phyloP scores from a whole-genome alignment of 2,113 vertebrate species.

The Eulemur macaco region DNA sequence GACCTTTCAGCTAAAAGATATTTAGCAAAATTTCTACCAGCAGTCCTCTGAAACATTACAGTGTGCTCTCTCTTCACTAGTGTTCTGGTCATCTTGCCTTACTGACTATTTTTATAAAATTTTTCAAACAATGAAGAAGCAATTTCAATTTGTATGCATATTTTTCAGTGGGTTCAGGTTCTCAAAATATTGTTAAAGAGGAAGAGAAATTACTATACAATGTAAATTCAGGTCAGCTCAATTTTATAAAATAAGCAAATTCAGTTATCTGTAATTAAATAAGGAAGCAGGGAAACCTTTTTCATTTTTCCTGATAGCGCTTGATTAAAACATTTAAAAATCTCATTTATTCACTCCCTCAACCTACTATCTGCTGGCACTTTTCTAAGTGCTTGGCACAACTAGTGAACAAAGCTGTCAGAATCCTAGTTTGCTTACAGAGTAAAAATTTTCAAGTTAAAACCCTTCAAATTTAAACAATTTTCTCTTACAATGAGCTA shows the following conservation, averaged over 20 bases:
- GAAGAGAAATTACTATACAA: neutral
- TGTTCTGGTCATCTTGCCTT: neutral
- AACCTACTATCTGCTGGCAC: neutral
- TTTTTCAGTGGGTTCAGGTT: neutral
- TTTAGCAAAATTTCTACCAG: neutral
- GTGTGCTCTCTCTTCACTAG: neutral
- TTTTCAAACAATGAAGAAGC: neutral
- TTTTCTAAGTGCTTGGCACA: neutral
- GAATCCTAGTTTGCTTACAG: neutral
- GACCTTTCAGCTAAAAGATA: neutral
- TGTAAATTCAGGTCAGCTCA: neutral
- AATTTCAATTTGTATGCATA: neutral
- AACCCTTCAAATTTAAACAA: neutral
- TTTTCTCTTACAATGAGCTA: neutral
- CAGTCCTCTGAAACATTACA: neutral
- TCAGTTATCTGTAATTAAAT: neutral
- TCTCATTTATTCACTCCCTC: neutral
- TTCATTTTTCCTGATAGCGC: neutral
- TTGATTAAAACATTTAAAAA: neutral
- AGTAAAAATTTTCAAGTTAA: neutral
- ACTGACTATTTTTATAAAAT: neutral
- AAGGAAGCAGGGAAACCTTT: neutral
- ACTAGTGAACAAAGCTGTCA: neutral
- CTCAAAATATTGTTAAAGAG: neutral
- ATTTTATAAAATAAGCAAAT: slow-evolving; percentile 21